A percentile compares a stretch with the other conserved stretches of the same genome.
Conservation (phyloP, 2,113 vertebrate species). For the Saccopteryx leptura region DNA sequence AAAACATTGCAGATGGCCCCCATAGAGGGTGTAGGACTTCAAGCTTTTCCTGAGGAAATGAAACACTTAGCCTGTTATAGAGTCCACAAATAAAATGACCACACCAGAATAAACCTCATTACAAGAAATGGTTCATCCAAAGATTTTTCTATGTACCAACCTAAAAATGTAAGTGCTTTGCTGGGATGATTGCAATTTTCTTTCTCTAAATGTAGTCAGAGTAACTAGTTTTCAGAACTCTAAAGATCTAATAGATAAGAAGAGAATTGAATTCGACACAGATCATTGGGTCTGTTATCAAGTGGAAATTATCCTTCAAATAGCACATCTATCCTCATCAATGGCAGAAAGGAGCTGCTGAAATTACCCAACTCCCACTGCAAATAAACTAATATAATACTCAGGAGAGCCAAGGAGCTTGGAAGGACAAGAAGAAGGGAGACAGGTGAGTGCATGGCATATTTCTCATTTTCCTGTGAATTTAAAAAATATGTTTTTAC, state of each 20-base stretch:
- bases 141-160: neutral
- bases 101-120: neutral
- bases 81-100: neutral
- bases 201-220: neutral
- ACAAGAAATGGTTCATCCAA: neutral
- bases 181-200: neutral
- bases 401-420: neutral
- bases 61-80: slow-evolving; percentile 3
- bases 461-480: neutral
- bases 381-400: slow-evolving; percentile 25
- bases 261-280: slow-evolving; percentile 58
- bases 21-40: neutral
- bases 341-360: neutral
- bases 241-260: slow-evolving; percentile 24
- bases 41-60: neutral
- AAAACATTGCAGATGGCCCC: neutral
- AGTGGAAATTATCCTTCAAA: slow-evolving; percentile 49
- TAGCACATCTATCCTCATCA: neutral
- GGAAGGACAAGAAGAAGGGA: neutral
- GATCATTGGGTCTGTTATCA: slow-evolving; percentile 3
- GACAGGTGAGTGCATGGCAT: neutral
- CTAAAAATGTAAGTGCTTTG: slow-evolving; percentile 45
- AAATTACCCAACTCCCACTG: neutral
- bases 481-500: slow-evolving; percentile 16
- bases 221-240: neutral